These are phyloP conservation scores for Clarias platycephalus DNA, from an alignment of 2,797 vertebrate species.

Conservation along the genomic window DNA sequence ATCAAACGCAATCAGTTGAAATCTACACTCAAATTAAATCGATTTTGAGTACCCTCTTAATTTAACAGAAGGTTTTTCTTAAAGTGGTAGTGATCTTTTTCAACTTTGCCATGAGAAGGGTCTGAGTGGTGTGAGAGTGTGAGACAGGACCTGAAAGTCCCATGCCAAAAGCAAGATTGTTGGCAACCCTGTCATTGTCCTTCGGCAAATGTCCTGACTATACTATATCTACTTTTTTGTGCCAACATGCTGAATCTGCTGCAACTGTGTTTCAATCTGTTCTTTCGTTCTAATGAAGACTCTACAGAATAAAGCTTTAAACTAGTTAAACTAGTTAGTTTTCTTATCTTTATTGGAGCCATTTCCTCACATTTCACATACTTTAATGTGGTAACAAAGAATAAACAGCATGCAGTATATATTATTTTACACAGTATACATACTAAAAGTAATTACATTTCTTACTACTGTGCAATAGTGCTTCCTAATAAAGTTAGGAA, in stretches of 20 bases:
- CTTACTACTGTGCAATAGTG: background rate
- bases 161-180: slow-evolving; percentile 13
- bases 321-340: background rate
- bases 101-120: slow-evolving; percentile 11
- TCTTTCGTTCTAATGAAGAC: background rate
- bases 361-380: background rate
- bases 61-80: background rate
- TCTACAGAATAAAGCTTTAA: background rate
- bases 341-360: background rate
- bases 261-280: slow-evolving; percentile 5
- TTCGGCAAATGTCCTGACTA: slow-evolving; percentile 12
- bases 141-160: background rate
- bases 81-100: background rate
- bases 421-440: background rate
- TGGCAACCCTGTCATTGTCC: slow-evolving; percentile 7
- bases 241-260: background rate
- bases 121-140: background rate
- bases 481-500: background rate
- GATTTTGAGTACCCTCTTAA: too few relatives aligned
- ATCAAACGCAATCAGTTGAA: background rate
- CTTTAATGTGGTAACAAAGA: background rate
- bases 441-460: background rate
- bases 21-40: background rate
- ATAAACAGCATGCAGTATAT: background rate
- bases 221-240: background rate